These are phyloP conservation scores for Melitaea cinxia DNA, from an alignment of 1,140 invertebrate genomes.

Conservation along the genomic window DNA sequence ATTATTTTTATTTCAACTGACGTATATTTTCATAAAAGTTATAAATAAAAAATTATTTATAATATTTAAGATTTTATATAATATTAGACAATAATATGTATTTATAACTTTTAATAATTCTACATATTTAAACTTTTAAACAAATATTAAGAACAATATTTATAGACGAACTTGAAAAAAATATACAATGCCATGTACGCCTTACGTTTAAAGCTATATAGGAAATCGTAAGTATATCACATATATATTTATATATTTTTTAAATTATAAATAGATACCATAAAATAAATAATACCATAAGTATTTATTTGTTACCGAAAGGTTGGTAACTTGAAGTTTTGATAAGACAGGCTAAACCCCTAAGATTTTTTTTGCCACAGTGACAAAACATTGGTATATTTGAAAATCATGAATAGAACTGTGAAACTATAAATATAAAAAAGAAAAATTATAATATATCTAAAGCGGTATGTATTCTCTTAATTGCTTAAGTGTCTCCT, in stretches of 20 bases:
- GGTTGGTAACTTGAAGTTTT: no score
- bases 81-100: not conserved
- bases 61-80: not conserved
- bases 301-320: not conserved
- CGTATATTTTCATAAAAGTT: not conserved
- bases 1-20: not conserved
- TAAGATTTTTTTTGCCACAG: not conserved
- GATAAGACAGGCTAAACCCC: not conserved
- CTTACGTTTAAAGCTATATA: slow-evolving; percentile 39
- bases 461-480: slow-evolving; percentile 84
- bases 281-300: no score
- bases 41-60: not conserved
- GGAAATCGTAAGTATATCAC: slow-evolving; percentile 24
- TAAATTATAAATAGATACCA: not conserved
- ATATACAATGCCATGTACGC: slow-evolving; percentile 17
- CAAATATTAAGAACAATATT: not conserved
- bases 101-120: not conserved
- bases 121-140: not conserved
- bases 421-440: no score
- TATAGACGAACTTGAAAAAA: not conserved
- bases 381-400: not conserved
- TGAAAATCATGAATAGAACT: no score
- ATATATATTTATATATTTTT: slow-evolving; percentile 6
- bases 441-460: slow-evolving; percentile 38
- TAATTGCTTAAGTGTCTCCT: slow-evolving; percentile 86